A percentile compares a stretch with the other conserved stretches of the same genome.
These are phyloP conservation scores for Episyrphus balteatus DNA, from an alignment of 1,140 invertebrate species.

Conservation along the genomic window DNA sequence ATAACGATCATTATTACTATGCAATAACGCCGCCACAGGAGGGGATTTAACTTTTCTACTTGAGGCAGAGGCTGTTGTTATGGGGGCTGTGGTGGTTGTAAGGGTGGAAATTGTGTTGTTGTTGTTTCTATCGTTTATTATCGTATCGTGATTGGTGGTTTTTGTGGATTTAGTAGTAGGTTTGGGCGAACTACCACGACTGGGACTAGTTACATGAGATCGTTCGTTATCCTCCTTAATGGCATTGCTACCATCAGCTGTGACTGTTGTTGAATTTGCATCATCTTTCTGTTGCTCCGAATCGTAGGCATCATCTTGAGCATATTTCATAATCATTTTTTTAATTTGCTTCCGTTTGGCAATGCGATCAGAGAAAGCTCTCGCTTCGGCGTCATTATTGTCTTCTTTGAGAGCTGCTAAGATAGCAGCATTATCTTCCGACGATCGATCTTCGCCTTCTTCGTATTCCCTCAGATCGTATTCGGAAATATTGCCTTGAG, in stretches of 20 bases:
- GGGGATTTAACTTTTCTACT: constrained; percentile 11
- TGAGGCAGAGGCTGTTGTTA: constrained; percentile 16
- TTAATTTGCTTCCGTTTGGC: constrained; percentile 69
- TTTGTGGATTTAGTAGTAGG: constrained; percentile 12
- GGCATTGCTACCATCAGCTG: background rate
- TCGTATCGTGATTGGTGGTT: constrained; percentile 3
- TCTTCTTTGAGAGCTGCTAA: constrained; percentile 29
- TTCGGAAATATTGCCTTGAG: background rate
- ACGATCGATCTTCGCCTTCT: constrained; percentile 27
- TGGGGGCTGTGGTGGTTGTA: constrained; percentile 8
- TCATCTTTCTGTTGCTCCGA: constrained; percentile 17
- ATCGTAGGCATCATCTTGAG: constrained; percentile 54
- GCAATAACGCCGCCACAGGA: constrained; percentile 10
- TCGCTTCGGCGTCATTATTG: constrained; percentile 40
- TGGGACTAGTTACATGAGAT: constrained; percentile 11
- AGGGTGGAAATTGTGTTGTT: constrained; percentile 9
- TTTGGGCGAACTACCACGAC: constrained; percentile 17
- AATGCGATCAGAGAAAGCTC: constrained; percentile 53
- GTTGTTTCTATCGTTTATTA: constrained; percentile 3
- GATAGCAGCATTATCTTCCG: constrained; percentile 33
- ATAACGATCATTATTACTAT: too few species aligned
- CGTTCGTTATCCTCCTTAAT: constrained; percentile 2
- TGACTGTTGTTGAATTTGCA: constrained; percentile 11
- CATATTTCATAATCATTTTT: constrained; percentile 65
- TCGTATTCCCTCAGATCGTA: background rate